Base-by-base conservation (phyloP, 2,797 vertebrate genomes). In the Darevskia nairensis region DNA sequence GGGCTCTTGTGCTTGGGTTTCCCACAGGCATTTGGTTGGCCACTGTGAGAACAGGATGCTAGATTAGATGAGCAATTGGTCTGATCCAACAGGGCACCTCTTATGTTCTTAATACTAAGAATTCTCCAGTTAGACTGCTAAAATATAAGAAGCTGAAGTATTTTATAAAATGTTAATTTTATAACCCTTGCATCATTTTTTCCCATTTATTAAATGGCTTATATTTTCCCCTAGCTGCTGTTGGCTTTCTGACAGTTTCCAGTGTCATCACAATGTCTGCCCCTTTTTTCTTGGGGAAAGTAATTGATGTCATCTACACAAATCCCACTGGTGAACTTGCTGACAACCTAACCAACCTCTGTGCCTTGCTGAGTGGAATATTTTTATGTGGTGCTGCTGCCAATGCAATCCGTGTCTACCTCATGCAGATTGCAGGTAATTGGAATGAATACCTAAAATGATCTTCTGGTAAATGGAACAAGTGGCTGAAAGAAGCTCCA, bases 231-330 rank as follows among this genome's bases (percentile, higher is more conserved):
- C 35, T 93, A 99, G 99, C 98, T 93, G 99, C 98, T 0, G 76
- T 99, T 23, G 97, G 99, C 66, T 99, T 99, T 96, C 97, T 99
- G n/a, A 95, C 98, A 1, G 93, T 98, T 87, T 99, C 99, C 96
- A 99, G 99, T 84, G 96, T 98, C 27, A 98, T 99, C 85, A 99
- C 98, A 27, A 99, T 99, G 99, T 99, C 99, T 0, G 98, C 98
- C 4, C 99, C 99, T 0, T 99, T 98, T 95, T 97, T 99, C 94
- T 95, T 99, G 95, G 99, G 99, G 55, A 98, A 95, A 96, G 98
- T 99, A 90, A 99, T 99, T 1, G 99, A 99, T 82, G 96, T 98
- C 79, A 98, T 99, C 94, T 99, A 99, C 92, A 96, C 97, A 25
- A 95, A 96, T 92, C 95, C 97, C 69, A 19, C 94, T 0, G 97